These are phyloP conservation scores for Scrobipalpa costella DNA, from an alignment of 2,888 invertebrate genomes.

Conservation along the genomic window DNA sequence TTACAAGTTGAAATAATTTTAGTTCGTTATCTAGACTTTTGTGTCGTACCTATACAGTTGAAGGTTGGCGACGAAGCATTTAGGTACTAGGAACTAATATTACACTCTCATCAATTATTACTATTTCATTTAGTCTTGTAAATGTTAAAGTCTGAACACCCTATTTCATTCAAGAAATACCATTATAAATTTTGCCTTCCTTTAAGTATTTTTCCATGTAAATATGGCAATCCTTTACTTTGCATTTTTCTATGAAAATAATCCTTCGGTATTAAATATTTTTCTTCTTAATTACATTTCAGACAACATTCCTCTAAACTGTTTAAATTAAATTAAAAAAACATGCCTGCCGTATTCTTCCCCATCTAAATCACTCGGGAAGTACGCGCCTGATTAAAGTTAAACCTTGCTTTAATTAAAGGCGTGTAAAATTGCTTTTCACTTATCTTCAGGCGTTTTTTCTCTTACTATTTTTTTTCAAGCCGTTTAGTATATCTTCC, in stretches of 20 bases:
- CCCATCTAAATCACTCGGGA: neutral
- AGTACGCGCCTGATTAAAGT: conserved; percentile 7
- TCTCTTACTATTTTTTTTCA: conserved; percentile 24
- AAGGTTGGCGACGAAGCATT: too few relatives aligned
- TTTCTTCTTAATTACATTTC: conserved; percentile 7
- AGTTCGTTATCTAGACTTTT: too few relatives aligned
- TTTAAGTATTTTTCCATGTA: too few relatives aligned
- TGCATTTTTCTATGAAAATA: neutral
- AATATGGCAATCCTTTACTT: neutral
- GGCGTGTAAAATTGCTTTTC: conserved; percentile 16
- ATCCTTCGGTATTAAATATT: neutral
- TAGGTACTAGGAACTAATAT: too few relatives aligned
- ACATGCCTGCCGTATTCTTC: neutral
- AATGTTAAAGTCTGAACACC: too few relatives aligned
- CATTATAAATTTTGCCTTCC: too few relatives aligned
- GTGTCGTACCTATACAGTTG: too few relatives aligned
- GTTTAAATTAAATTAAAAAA: conserved; percentile 11
- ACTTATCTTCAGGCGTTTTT: conserved; percentile 24
- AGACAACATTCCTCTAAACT: neutral
- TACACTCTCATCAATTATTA: too few relatives aligned
- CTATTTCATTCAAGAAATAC: too few relatives aligned
- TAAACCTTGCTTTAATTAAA: conserved; percentile 19
- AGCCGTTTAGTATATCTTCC: too few relatives aligned
- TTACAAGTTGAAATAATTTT: too few relatives aligned
- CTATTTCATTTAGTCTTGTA: too few relatives aligned